These are phyloP conservation scores for Galeopsomyia nigrocyanea DNA, from an alignment of 2,888 invertebrate species.

Conservation along the genomic window DNA sequence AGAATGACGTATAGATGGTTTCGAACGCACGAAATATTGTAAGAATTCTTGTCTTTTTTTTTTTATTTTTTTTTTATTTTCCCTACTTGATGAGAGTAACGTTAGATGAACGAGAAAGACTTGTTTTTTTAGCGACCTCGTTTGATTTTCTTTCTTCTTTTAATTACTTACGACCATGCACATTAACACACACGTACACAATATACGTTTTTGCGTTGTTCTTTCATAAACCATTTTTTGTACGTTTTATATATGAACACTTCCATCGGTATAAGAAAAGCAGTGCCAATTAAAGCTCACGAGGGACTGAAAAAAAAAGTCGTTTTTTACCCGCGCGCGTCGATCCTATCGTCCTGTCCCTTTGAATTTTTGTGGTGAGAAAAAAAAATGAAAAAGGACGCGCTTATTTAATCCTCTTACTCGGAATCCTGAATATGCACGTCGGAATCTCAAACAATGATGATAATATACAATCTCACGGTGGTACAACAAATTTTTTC, in stretches of 20 bases:
- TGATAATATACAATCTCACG: slow-evolving; percentile 41
- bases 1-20: slow-evolving; percentile 20
- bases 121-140: too few species aligned
- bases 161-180: too few species aligned
- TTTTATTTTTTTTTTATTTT: slow-evolving; percentile 27
- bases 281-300: slow-evolving; percentile 42
- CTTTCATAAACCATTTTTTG: slow-evolving; percentile 11
- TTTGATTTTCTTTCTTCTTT: too few species aligned
- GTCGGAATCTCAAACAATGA: slow-evolving; percentile 41
- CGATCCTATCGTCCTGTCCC: slow-evolving; percentile 9
- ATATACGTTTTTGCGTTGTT: too few species aligned
- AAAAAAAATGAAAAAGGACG: slow-evolving; percentile 8
- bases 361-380: slow-evolving; percentile 40
- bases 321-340: slow-evolving; percentile 37
- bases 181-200: too few species aligned
- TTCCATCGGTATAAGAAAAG: slow-evolving; percentile 28
- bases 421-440: slow-evolving; percentile 42
- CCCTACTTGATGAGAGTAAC: slow-evolving; percentile 22
- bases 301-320: slow-evolving; percentile 38
- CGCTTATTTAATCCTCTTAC: slow-evolving; percentile 36
- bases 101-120: not conserved
- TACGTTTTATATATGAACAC: not conserved
- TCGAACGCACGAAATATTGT: slow-evolving; percentile 27
- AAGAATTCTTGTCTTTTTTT: not conserved
- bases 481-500: slow-evolving; percentile 43